Evolutionary conservation across 2,888 invertebrate species (phyloP), one percentile per base, ranked within the genome.

Genomic region (Rotaria socialis): DNA sequence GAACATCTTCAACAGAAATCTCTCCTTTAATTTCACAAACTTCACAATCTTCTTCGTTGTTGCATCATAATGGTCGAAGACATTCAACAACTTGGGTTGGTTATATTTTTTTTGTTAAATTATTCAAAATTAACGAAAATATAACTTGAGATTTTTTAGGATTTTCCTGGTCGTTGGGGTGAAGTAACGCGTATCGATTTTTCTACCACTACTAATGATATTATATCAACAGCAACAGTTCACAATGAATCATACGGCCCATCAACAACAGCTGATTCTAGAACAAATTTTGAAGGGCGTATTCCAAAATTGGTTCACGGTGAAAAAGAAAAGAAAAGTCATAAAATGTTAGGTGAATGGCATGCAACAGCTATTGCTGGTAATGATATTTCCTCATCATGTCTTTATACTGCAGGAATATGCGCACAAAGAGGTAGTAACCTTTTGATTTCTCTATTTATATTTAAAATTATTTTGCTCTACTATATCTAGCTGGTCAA

Each of bases 311-410:
- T 41, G 19, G 14, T 19, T 35, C 80, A n/a, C 19, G 0, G 7
- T 11, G 14, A 43, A 47, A 47, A 47, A 24, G 24, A 80, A 11
- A 7, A 74, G 2, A 10, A 74, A 11, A 41, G 19, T 8, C 24
- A 80, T 7, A 80, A 80, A 47, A n/a, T 80, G 24, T 47, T 80
- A 47, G 80, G 80, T n/a, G 80, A 80, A 47, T 80, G 80, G 80
- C 80, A 35, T n/a, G 47, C 47, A 47, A 80, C 80, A 80, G 43
- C 80, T 11, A 80, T 80, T 47, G 80, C 80, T 14, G 80, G 80
- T 14, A 80, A 80, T 47, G 80, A 80, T 80, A 80, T 80, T n/a
- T 47, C 80, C 14, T 80, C 80, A 24, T 80, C 80, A 10, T 80
- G 80, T 47, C 24, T 80, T 11, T 80, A 80, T 47, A 80, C 80